Conservation (phyloP, 2,113 vertebrate species). For the Nyctibius bracteatus region DNA sequence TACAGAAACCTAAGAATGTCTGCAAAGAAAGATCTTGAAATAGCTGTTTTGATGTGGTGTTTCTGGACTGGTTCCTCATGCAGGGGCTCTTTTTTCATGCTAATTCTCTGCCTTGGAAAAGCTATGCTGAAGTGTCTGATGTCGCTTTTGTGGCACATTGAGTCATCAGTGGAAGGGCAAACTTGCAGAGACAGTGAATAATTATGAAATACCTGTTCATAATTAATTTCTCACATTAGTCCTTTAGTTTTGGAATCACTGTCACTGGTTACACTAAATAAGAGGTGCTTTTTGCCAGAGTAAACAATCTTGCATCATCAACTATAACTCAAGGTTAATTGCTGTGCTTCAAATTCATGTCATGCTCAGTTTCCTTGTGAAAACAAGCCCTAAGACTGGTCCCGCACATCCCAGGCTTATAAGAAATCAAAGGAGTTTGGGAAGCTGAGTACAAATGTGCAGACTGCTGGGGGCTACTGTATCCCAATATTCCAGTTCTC, state of each 20-base stretch:
- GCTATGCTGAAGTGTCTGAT: neutral
- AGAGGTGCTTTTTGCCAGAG: neutral
- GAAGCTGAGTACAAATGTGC: neutral
- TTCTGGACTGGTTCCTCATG: neutral
- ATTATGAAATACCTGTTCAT: neutral
- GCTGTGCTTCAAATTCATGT: neutral
- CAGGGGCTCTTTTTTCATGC: neutral
- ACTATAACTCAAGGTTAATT: neutral
- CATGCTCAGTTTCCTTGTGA: neutral
- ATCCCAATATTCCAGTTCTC: neutral
- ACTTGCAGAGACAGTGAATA: neutral
- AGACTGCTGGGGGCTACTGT: neutral
- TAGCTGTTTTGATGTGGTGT: neutral
- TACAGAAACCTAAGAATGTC: neutral
- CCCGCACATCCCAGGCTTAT: neutral
- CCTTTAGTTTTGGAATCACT: neutral
- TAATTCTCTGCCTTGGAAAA: neutral
- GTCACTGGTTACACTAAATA: neutral
- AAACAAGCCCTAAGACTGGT: neutral
- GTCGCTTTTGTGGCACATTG: neutral
- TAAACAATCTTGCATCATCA: neutral
- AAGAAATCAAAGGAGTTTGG: neutral
- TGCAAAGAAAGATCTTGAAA: neutral
- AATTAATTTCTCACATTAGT: neutral
- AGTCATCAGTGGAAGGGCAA: neutral